A percentile compares a stretch with the other conserved stretches of the same genome.
phyloP scores from a whole-genome alignment of 2,888 invertebrate genomes.

The Phaonia tiefii region DNA sequence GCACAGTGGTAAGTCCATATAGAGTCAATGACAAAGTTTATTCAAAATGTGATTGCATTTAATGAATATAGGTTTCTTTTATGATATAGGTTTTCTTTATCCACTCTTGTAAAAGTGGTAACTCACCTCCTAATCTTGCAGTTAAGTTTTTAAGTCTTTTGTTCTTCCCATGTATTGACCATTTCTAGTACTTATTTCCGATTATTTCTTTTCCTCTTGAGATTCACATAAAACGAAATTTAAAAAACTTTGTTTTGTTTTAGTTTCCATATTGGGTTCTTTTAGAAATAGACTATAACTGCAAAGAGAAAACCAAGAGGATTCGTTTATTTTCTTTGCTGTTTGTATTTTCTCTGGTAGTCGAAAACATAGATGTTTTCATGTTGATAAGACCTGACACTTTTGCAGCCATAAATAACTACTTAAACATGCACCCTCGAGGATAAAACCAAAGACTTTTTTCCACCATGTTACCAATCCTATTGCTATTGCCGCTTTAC shows the following conservation, averaged over 20 bases:
- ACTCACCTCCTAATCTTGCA: no score
- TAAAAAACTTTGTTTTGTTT: conserved; percentile 31
- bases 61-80: no score
- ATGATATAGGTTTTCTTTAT: no score
- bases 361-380: conserved; percentile 73
- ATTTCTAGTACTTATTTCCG: no score
- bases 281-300: neutral
- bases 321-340: conserved; percentile 23
- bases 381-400: conserved; percentile 80
- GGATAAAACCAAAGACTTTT: conserved; percentile 68
- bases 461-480: no score
- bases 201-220: no score
- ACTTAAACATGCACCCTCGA: conserved; percentile 77
- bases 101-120: no score
- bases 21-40: neutral
- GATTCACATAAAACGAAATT: neutral
- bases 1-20: neutral
- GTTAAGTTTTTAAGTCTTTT: no score
- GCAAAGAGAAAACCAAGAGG: neutral
- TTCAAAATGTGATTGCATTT: neutral
- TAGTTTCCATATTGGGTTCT: conserved; percentile 52
- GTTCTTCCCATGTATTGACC: no score
- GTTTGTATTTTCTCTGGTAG: conserved; percentile 9
- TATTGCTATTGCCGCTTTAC: no score
- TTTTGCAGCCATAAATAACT: conserved; percentile 79